Percentiles rank a stretch among this genome's conserved stretches.
These are phyloP conservation scores for Paedocypris sp. DNA, from an alignment of 2,113 vertebrate genomes.

Conservation along the genomic window DNA sequence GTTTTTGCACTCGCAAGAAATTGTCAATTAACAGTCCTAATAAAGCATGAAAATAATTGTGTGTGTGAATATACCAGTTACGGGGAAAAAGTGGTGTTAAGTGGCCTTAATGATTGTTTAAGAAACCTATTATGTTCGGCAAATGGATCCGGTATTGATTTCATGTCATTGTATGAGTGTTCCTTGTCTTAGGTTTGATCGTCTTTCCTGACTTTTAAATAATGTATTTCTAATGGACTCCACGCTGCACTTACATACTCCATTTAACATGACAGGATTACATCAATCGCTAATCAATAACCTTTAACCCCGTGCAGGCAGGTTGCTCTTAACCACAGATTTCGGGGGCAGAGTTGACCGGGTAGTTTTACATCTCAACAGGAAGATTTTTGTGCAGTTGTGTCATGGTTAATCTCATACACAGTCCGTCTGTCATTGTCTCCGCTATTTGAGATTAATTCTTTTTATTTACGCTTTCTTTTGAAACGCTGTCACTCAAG, in stretches of 20 bases:
- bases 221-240: slow-evolving; percentile 34
- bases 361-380: slow-evolving; percentile 16
- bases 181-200: neutral
- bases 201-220: slow-evolving; percentile 29
- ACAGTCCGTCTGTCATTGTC: slow-evolving; percentile 9
- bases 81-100: slow-evolving; percentile 30
- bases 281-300: slow-evolving; percentile 21
- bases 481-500: neutral
- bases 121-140: slow-evolving; percentile 30
- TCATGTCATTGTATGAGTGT: slow-evolving; percentile 16
- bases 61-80: neutral
- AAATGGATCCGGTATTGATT: slow-evolving; percentile 29
- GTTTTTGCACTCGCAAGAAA: too few species aligned
- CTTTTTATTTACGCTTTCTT: slow-evolving; percentile 26
- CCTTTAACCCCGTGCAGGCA: slow-evolving; percentile 9
- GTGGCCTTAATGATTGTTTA: slow-evolving; percentile 23
- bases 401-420: slow-evolving; percentile 16
- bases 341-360: slow-evolving; percentile 15
- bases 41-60: neutral
- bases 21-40: too few species aligned
- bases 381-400: slow-evolving; percentile 18
- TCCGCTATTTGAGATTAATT: slow-evolving; percentile 5
- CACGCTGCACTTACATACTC: neutral
- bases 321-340: slow-evolving; percentile 7
- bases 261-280: slow-evolving; percentile 9